Evolutionary conservation across 2,888 invertebrate species (phyloP), one percentile per base, ranked within the genome.

Genomic region (Pteria penguin): DNA sequence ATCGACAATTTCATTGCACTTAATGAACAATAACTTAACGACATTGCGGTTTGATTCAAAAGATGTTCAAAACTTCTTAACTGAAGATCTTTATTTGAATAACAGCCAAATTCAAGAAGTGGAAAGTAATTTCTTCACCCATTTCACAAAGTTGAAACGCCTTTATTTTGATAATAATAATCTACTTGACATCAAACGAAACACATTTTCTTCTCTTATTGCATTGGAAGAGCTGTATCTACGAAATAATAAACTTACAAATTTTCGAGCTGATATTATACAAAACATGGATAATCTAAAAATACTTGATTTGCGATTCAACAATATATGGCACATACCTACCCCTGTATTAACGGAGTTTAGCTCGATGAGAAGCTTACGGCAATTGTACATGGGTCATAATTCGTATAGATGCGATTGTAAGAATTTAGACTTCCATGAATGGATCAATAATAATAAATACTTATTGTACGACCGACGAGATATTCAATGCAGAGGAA

Each of bases 331-430:
- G 4, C 26, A 76, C 27, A 32, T 82, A 0, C 52, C 72, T 26
- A 24, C 75, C 3, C 55, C 31, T 8, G 24, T 68, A 5, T 52
- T 68, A 4, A 33, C 32, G 8, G 1, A n/a, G 4, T 57, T 68
- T 1, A 8, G 14, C 29, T 26, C 18, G 2, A 29, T 57, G 32
- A 22, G 11, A 32, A n/a, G n/a, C 32, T 32, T 69, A 1, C 70
- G 52, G n/a, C 74, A 74, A 26, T 67, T 79, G 58, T 78, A 71
- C 52, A 60, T 84, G 3, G 76, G 78, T n/a, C 57, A 73, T 8
- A 84, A 82, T 61, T 65, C 74, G 0, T 83, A 75, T 72, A 18
- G 60, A 8, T 84, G 84, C 71, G 69, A 76, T 29, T 84, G 84
- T 36, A 33, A 71, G 22, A 83, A 82, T 31, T 8, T 57, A 32